Base-by-base conservation (phyloP, 1,140 invertebrate genomes). In the Drosophila micromelanica region DNA sequence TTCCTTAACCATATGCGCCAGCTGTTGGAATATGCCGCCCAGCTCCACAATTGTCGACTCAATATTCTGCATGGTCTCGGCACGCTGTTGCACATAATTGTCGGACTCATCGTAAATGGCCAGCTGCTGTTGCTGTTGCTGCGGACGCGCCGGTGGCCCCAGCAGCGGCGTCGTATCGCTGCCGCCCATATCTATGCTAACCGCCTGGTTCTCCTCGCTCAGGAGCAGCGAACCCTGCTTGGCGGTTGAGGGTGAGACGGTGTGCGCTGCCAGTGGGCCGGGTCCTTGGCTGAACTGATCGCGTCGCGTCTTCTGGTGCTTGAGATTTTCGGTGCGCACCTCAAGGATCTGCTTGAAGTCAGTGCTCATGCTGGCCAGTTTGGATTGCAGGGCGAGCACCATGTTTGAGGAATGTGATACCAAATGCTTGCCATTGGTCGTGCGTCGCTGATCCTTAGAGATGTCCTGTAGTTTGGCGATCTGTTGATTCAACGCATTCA, bases 1-100 rank as follows among this genome's bases (percentile, higher is more conserved):
- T 93, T 99, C 99, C 91, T 99, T 98, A 20, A 99, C 98, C 98
- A 99, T 99, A 90, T 97, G 96, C 15, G 99, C 98, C 73, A 99
- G 93, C 92, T 99, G 98, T 90, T 98, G 97, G 92, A 99, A 99
- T 91, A 99, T 99, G 43, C 97, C 97, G 5, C 99, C 98, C n/a
- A 99, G 93, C 93, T 99, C 99, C 12, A 99, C 98, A 90, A 99
- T 99, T 30, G 98, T 99, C 9, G 97, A 98, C 93, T 99, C 99
- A 89, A 99, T 99, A 92, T 97, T 99, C 92, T 99, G 98, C 98
- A 99, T 99, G 0, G 98, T 98, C 91, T 99, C 98, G 37, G 98
- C 98, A 80, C 99, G 94, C 90, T 96, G 97, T 90, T 97, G 96
- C 20, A 99, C 94, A 93, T 99, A 99, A 20, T 95, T 94, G 90